Percentiles rank a stretch among this genome's conserved stretches.
Evolutionary conservation across 2,888 invertebrate species (phyloP).

Genomic region (Eupeodes latifasciatus): DNA sequence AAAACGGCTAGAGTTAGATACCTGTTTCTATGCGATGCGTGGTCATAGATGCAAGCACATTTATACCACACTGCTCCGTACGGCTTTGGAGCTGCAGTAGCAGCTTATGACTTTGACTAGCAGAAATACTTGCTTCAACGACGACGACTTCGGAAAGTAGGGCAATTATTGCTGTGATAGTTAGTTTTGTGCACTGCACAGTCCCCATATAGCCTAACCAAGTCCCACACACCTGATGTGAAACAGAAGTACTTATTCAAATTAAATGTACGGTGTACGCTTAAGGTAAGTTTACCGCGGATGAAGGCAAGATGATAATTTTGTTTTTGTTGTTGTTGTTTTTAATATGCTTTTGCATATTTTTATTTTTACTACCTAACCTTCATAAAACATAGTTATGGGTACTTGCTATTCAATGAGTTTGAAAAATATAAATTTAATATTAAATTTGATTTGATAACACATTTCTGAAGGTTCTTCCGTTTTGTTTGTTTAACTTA

Average conservation of each 20-base stretch:
- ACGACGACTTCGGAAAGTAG: constrained; percentile 44
- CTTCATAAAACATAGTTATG: neutral
- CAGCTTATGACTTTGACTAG: constrained; percentile 41
- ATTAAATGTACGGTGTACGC: neutral
- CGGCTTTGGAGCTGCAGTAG: neutral
- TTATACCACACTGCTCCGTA: neutral
- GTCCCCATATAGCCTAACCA: no score
- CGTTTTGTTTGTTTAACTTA: neutral
- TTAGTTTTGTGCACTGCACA: neutral
- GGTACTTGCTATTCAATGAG: neutral
- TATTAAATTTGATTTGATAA: neutral
- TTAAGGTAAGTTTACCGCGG: neutral
- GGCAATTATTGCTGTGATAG: constrained; percentile 51
- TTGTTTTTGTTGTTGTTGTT: neutral
- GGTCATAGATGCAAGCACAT: constrained; percentile 18
- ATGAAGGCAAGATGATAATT: neutral
- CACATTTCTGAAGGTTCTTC: constrained; percentile 19
- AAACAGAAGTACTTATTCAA: neutral
- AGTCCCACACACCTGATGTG: constrained; percentile 38
- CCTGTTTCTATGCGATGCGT: constrained; percentile 50
- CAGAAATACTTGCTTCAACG: constrained; percentile 42
- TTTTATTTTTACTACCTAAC: constrained; percentile 2
- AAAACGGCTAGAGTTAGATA: constrained; percentile 15
- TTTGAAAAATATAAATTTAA: neutral
- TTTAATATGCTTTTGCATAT: neutral